Evolutionary conservation across 2,113 vertebrate species (phyloP).

Genomic region (Tamias sibiricus): DNA sequence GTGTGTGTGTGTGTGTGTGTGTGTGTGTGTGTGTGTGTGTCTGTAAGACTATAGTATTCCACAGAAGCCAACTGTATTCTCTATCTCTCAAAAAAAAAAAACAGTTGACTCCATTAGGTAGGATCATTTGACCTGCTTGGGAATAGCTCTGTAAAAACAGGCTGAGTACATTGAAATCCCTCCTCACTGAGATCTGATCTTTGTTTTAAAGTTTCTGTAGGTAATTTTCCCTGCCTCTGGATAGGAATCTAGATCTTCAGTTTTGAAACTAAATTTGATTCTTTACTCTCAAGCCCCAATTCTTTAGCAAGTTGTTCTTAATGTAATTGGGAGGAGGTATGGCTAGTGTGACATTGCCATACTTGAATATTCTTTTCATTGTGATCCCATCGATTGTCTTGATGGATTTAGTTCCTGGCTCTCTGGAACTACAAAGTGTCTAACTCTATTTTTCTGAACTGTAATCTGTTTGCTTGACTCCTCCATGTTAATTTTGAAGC

Average conservation of each 20-base stretch:
- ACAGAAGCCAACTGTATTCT: neutral
- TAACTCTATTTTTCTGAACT: neutral
- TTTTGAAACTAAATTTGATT: neutral
- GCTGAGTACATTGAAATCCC: neutral
- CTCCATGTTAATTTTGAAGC: neutral
- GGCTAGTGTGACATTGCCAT: neutral
- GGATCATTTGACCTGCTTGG: neutral
- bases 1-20: neutral
- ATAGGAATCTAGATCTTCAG: neutral
- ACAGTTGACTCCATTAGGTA: neutral
- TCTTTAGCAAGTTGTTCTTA: neutral
- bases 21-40: neutral
- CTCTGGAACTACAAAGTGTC: neutral
- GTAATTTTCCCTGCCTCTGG: neutral
- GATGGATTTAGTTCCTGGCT: neutral
- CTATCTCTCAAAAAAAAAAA: neutral
- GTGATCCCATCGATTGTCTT: neutral
- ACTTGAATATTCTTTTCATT: neutral
- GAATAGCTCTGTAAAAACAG: neutral
- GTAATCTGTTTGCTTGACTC: neutral
- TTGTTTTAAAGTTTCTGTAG: neutral
- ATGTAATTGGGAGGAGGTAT: no score
- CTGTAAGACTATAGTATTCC: neutral
- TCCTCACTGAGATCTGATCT: neutral
- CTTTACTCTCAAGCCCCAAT: neutral